phyloP scores from a whole-genome alignment of 2,797 vertebrate species.

The Linurgus olivaceus region DNA sequence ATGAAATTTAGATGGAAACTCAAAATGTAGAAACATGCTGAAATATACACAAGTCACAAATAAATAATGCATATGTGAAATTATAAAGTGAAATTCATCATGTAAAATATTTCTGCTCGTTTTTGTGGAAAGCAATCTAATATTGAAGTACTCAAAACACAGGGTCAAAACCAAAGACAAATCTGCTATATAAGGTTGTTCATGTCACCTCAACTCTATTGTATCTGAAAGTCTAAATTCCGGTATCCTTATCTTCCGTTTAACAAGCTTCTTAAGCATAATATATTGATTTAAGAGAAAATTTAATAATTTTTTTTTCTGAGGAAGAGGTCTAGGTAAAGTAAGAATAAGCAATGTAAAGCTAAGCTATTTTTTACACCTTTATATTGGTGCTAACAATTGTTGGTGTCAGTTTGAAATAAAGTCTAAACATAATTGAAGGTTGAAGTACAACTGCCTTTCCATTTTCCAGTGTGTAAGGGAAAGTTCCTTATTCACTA shows the following conservation, averaged over 20 bases:
- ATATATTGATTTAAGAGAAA: neutral
- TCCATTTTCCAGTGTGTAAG: neutral
- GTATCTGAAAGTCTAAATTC: neutral
- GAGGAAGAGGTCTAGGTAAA: neutral
- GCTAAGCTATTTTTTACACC: neutral
- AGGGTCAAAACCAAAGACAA: neutral
- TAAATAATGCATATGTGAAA: neutral
- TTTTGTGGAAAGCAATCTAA: neutral
- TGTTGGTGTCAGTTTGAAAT: neutral
- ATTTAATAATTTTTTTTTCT: neutral
- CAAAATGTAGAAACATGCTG: neutral
- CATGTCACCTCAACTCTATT: neutral
- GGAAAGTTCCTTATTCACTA: neutral
- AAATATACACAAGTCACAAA: neutral
- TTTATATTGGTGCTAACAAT: neutral
- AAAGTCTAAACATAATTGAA: neutral
- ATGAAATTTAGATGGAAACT: constrained; percentile 24
- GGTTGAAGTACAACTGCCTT: neutral
- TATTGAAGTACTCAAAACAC: neutral
- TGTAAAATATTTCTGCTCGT: neutral
- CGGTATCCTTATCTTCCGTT: neutral
- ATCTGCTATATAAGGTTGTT: neutral
- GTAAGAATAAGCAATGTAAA: neutral
- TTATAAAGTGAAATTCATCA: neutral
- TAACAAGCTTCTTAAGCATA: neutral